A percentile compares a stretch with the other conserved stretches of the same genome.
Evolutionary conservation across 2,888 invertebrate genomes (phyloP).

Genomic region (Lasioglossum leucozonium): DNA sequence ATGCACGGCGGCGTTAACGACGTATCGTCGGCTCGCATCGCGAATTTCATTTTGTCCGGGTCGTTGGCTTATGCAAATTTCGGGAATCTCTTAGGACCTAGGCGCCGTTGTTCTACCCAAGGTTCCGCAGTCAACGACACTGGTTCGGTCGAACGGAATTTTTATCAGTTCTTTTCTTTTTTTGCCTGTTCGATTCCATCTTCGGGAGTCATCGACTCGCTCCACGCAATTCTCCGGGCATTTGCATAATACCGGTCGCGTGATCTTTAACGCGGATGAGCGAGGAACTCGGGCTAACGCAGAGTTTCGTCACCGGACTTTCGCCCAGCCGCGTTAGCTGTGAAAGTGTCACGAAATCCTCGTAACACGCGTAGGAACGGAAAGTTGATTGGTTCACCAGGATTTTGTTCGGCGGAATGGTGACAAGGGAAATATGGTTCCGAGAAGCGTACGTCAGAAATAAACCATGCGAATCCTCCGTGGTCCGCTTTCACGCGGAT

Average conservation of each 20-base stretch:
- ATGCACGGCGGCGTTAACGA: neutral
- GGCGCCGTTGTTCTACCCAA: neutral
- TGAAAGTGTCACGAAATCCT: constrained; percentile 81
- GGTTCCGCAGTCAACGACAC: constrained; percentile 15
- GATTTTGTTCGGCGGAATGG: constrained; percentile 10
- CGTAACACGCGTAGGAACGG: constrained; percentile 29
- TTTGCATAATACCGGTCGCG: constrained; percentile 56
- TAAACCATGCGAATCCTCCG: neutral
- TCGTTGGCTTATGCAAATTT: constrained; percentile 32
- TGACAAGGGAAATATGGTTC: neutral
- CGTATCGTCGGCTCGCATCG: constrained; percentile 1
- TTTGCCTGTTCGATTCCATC: neutral
- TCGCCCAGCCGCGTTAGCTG: constrained; percentile 79
- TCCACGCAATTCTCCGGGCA: constrained; percentile 49
- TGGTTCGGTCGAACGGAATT: neutral
- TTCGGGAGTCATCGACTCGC: neutral
- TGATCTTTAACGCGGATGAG: constrained; percentile 50
- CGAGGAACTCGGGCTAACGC: constrained; percentile 53
- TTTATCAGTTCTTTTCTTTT: constrained; percentile 3
- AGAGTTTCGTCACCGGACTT: constrained; percentile 80
- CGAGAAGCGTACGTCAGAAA: neutral
- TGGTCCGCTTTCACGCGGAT: constrained; percentile 12
- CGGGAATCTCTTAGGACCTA: neutral
- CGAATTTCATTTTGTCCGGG: neutral
- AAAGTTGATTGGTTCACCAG: constrained; percentile 39